Percentiles rank a stretch among this genome's conserved stretches.
Conservation (phyloP, 2,113 vertebrate genomes). For the Egretta garzetta region DNA sequence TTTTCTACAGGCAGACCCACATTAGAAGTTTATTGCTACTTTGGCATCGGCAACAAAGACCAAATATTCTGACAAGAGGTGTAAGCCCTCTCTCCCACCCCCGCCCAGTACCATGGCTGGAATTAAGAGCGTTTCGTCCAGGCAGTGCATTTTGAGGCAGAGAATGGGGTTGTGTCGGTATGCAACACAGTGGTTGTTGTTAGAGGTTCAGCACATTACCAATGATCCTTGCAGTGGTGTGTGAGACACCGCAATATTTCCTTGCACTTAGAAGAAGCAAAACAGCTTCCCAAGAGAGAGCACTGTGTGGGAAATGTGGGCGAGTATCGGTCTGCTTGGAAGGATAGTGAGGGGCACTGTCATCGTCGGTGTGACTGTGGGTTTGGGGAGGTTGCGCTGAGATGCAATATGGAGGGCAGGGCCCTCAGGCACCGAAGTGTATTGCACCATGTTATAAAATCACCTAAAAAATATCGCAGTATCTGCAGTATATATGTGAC, state of each 20-base stretch:
- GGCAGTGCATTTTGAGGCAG: neutral
- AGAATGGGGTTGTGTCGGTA: neutral
- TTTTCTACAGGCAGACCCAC: neutral
- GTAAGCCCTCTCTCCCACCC: neutral
- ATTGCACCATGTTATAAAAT: neutral
- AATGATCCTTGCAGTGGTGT: neutral
- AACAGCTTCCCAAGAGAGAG: neutral
- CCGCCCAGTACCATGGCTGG: neutral
- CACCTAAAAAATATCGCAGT: neutral
- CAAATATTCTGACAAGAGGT: neutral
- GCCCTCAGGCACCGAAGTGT: neutral
- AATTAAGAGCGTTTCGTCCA: neutral
- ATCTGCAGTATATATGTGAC: neutral
- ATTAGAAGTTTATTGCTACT: neutral
- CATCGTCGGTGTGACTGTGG: accelerated
- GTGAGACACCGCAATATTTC: neutral
- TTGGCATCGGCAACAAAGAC: neutral
- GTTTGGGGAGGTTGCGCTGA: neutral
- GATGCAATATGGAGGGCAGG: neutral
- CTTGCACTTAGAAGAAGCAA: neutral
- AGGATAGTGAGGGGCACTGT: neutral
- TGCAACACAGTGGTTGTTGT: neutral
- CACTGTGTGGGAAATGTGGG: neutral
- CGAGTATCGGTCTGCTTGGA: neutral
- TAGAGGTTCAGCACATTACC: neutral